Evolutionary conservation across 53 echinoderm and acorn worm genomes (phyloP), one percentile per base, ranked within the genome.

Genomic region (Astropecten irregularis): DNA sequence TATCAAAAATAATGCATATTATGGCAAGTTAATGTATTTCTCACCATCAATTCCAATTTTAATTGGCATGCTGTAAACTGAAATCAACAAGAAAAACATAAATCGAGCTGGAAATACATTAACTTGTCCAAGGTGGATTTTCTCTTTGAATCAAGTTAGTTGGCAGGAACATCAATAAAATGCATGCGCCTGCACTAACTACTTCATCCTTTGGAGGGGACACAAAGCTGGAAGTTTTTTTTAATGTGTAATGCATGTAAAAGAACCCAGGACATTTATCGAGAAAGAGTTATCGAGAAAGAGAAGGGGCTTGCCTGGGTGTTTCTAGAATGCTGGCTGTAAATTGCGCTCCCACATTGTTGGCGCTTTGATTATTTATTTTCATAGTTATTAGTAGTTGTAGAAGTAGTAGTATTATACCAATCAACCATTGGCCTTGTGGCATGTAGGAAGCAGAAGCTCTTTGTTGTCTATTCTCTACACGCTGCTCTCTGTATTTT

Each of bases 71-170:
- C 30, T 60, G 60, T 60, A 60, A 60, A 60, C 60, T 60, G 30
- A 60, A 60, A 60, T 60, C 60, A 60, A 60, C 60, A 60, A 60
- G 60, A 60, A 22, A 60, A 60, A 60, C 60, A 28, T 60, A 60
- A 28, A 60, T 60, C 60, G 60, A 60, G 60, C 60, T 60, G 60
- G 60, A 28, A 60, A 60, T 60, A 60, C 60, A 60, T 28, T 28
- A 60, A 26, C 23, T 60, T 20, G 22, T 22, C 25, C 28, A 21
- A 60, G 25, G n/a, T n/a, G n/a, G 10, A 27, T 60, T 14, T 46
- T 46, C 8, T 14, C 14, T 46, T 46, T 46, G 47, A 46, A 46
- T 46, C 47, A 46, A 46, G 47, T 46, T 46, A 46, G 47, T 46
- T 46, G 47, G n/a, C n/a, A n/a, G n/a, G 47, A 46, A 46, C 47